Conservation (phyloP, 2,888 invertebrate genomes). For the Atethmia centrago region DNA sequence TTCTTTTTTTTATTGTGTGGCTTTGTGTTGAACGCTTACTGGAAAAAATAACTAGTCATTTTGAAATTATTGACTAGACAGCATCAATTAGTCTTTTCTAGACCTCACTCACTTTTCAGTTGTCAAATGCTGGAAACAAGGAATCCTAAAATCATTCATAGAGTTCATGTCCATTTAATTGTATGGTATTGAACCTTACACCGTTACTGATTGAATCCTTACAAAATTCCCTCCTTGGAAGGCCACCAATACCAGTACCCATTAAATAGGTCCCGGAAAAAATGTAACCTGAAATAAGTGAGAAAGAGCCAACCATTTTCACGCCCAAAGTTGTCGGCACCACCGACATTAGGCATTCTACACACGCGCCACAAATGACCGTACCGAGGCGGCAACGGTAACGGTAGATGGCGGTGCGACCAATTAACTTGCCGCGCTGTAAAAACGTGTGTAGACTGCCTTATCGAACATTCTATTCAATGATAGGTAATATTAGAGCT, state of each 20-base stretch:
- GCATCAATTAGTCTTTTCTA: background rate
- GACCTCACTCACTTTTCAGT: background rate
- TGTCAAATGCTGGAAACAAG: background rate
- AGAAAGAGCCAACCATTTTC: conserved; percentile 46
- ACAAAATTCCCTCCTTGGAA: conserved; percentile 1
- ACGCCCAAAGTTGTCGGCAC: conserved; percentile 44
- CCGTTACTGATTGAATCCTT: background rate
- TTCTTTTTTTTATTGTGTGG: conserved; percentile 15
- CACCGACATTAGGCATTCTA: conserved; percentile 68
- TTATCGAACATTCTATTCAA: conserved; percentile 68
- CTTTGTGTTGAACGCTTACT: background rate
- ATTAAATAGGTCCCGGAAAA: conserved; percentile 17
- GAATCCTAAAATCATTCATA: background rate
- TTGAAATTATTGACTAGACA: background rate
- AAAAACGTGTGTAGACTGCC: conserved; percentile 77
- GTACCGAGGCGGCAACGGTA: conserved; percentile 70
- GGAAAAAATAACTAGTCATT: background rate
- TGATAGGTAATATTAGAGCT: conserved; percentile 56
- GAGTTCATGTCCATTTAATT: background rate
- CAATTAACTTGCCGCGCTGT: conserved; percentile 78
- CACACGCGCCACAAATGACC: conserved; percentile 74
- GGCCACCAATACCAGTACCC: background rate
- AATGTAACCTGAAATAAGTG: conserved; percentile 40
- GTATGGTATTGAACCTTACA: background rate
- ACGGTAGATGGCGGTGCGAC: conserved; percentile 69